Percentiles rank a stretch among this genome's conserved stretches.
Conservation (phyloP, 2,888 invertebrate species). For the Mongoloraphidia duomilia region DNA sequence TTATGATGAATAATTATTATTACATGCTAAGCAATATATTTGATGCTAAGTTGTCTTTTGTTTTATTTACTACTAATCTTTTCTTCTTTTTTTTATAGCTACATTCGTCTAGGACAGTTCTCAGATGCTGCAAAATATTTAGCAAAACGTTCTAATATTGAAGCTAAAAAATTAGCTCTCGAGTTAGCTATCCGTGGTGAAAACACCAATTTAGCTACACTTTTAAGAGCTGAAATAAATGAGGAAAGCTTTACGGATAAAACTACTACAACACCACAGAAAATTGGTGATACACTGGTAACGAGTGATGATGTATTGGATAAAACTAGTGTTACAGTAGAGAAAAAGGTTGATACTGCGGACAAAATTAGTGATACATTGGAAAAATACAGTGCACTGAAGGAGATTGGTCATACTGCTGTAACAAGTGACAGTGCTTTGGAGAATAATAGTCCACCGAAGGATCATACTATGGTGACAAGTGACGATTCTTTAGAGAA, state of each 20-base stretch:
- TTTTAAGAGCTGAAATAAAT: neutral
- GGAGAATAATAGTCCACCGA: no score
- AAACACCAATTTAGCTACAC: conserved; percentile 22
- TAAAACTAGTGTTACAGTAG: neutral
- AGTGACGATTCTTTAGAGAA: no score
- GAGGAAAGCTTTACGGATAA: neutral
- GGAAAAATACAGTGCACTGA: no score
- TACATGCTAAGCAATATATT: neutral
- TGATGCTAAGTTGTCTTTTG: neutral
- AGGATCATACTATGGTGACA: no score
- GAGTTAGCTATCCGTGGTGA: conserved; percentile 40
- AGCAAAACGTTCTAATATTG: conserved; percentile 37
- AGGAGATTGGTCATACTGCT: no score
- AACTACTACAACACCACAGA: neutral
- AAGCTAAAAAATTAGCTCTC: conserved; percentile 39
- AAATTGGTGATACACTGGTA: neutral
- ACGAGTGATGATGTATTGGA: neutral
- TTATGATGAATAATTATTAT: neutral
- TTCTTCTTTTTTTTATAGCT: conserved; percentile 30
- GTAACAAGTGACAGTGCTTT: neutral
- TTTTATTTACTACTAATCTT: neutral
- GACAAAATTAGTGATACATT: no score
- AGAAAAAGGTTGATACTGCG: neutral
- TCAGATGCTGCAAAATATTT: conserved; percentile 46
- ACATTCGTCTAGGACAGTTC: conserved; percentile 39